These are phyloP conservation scores for Micronycteris hirsuta DNA, from an alignment of 2,113 vertebrate genomes.

Conservation along the genomic window DNA sequence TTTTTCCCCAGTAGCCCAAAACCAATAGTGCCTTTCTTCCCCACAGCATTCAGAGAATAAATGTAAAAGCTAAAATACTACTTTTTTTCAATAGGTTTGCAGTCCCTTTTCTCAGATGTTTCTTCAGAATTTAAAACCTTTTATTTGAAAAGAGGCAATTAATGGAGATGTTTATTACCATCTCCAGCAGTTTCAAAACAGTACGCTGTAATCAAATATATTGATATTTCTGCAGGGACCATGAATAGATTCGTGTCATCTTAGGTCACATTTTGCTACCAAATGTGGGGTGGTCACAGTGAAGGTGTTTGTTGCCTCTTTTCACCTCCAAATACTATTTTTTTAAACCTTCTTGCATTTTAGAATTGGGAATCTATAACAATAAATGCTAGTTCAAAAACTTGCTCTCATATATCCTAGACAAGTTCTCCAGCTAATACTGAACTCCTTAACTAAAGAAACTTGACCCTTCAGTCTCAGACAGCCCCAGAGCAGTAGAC, in stretches of 20 bases:
- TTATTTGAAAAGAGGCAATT: background rate
- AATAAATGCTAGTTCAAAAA: background rate
- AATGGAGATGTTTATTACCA: background rate
- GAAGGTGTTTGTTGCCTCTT: background rate
- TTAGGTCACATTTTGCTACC: conserved; percentile 2
- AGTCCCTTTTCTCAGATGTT: background rate
- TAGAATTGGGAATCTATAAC: background rate
- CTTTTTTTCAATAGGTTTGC: background rate
- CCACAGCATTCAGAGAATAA: background rate
- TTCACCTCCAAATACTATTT: background rate
- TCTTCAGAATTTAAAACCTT: conserved; percentile 1
- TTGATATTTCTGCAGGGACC: background rate
- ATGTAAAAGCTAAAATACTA: background rate
- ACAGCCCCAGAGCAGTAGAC: background rate
- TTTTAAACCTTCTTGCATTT: background rate
- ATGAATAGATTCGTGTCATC: background rate
- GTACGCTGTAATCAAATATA: background rate
- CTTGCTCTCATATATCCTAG: background rate
- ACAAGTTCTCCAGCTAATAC: background rate
- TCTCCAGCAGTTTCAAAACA: background rate
- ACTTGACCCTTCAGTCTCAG: background rate
- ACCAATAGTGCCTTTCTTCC: background rate
- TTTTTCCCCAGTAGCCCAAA: background rate
- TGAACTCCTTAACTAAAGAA: background rate
- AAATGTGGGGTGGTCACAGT: background rate